Conservation (phyloP, 2,113 vertebrate species). For the Pseudorasbora parva region DNA sequence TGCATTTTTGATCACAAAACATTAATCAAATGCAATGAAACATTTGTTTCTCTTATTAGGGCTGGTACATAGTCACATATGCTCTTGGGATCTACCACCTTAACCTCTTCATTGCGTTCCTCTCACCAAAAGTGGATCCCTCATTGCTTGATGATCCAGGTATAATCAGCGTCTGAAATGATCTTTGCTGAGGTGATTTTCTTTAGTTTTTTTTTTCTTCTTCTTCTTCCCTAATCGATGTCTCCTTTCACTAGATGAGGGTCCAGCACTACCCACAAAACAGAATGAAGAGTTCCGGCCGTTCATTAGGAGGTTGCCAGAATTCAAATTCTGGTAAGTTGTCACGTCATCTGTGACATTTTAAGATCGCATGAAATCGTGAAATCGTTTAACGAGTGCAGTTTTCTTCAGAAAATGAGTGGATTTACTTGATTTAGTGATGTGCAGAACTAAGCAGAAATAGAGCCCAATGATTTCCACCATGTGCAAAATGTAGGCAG, state of each 20-base stretch:
- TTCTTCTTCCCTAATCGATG: no score
- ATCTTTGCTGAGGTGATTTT: background rate
- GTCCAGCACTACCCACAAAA: slow-evolving; percentile 93
- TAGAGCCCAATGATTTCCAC: background rate
- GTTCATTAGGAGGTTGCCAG: slow-evolving; percentile 96
- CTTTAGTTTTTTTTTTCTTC: background rate
- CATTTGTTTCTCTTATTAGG: slow-evolving; percentile 66
- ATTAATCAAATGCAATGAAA: background rate
- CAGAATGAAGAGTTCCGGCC: slow-evolving; percentile 99
- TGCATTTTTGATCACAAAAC: background rate
- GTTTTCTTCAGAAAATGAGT: background rate
- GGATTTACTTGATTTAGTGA: background rate
- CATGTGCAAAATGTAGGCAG: background rate
- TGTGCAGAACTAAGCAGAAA: background rate
- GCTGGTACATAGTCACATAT: slow-evolving; percentile 85
- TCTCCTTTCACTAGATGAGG: slow-evolving; percentile 82
- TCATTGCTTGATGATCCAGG: slow-evolving; percentile 81
- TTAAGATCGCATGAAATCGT: background rate
- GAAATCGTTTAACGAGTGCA: background rate
- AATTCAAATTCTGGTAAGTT: slow-evolving; percentile 98
- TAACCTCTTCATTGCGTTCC: slow-evolving; percentile 84
- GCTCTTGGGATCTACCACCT: slow-evolving; percentile 85
- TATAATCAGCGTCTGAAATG: slow-evolving; percentile 45
- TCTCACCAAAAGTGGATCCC: slow-evolving; percentile 84
- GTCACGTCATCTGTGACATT: background rate